Evolutionary conservation across 2,113 vertebrate species (phyloP).

Genomic region (Nothobranchius furzeri): DNA sequence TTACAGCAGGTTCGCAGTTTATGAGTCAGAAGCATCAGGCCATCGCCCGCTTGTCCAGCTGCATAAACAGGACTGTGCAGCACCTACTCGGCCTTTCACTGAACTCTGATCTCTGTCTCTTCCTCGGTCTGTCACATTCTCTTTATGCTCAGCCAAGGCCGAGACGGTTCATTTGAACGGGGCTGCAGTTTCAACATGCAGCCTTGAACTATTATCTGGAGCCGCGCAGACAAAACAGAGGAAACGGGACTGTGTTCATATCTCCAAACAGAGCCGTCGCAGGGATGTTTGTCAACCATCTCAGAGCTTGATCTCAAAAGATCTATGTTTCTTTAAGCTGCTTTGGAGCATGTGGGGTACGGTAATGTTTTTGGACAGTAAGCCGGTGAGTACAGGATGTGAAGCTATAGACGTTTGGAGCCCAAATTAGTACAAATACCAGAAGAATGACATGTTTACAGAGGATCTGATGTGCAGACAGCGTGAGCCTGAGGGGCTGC

Average conservation of each 20-base stretch:
- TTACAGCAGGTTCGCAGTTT: slow-evolving; percentile 21
- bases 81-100: slow-evolving; percentile 19
- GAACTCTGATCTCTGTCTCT: slow-evolving; percentile 24
- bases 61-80: not conserved
- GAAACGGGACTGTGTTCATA: not conserved
- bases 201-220: slow-evolving; percentile 48
- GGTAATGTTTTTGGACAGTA: slow-evolving; percentile 12
- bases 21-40: not conserved
- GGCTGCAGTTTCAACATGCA: not conserved
- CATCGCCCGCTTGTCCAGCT: slow-evolving; percentile 23
- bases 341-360: not conserved
- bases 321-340: not conserved
- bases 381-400: slow-evolving; percentile 11
- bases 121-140: slow-evolving; percentile 5
- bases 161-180: slow-evolving; percentile 14
- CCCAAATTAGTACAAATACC: slow-evolving; percentile 1
- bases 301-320: not conserved
- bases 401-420: not conserved
- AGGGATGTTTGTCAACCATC: not conserved
- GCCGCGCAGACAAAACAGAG: slow-evolving; percentile 42
- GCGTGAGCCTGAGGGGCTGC: slow-evolving; percentile 3
- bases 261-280: not conserved
- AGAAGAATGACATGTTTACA: slow-evolving; percentile 4
- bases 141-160: slow-evolving; percentile 26
- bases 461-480: slow-evolving; percentile 19